Evolutionary conservation across 1,140 invertebrate genomes (phyloP), one percentile per base, ranked within the genome.

Genomic region (Drosophila mayri): DNA sequence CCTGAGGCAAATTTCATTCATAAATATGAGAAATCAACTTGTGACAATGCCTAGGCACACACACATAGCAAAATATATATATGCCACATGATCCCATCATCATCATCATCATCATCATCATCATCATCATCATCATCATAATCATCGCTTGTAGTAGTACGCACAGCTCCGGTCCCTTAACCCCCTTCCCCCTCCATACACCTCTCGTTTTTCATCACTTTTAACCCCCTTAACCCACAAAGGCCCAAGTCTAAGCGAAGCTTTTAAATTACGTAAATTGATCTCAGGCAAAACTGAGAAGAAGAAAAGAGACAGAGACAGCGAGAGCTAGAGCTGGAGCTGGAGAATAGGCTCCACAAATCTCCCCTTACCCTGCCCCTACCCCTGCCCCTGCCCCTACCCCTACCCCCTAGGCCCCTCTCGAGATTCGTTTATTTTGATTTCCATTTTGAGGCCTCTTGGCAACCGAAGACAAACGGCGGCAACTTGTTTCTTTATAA

Each of bases 261-360:
- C 70, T 68, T 73, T 85, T 75, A 77, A 85, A 81, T 86, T 82
- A 73, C 79, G 76, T 87, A 82, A 86, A 87, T 86, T 87, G 75
- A 86, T 87, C 75, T 75, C 65, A 35, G 22, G 72, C 83, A 57
- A 28, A 76, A 38, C 79, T 64, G 70, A 64, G 79, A 72, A 63
- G 40, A 35, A 12, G 8, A 20, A 25, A 10, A 41, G 38, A 25
- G 6, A 12, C 6, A 25, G 11, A 10, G 14, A 22, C 12, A 20
- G 6, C 16, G 14, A n/a, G 20, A 40, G 25, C 20, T 1, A 10
- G 16, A 22, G 7, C 18, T 16, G 18, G 55, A 25, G 14, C 38
- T 20, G 44, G 12, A 49, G 30, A 44, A 37, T 28, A 38, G 28
- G 50, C 65, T 50, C 54, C 74, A 60, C 60, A 66, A 54, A 70